Evolutionary conservation across 2,797 vertebrate genomes (phyloP), one percentile per base, ranked within the genome.

Genomic region (Rhyacichthys aspro): DNA sequence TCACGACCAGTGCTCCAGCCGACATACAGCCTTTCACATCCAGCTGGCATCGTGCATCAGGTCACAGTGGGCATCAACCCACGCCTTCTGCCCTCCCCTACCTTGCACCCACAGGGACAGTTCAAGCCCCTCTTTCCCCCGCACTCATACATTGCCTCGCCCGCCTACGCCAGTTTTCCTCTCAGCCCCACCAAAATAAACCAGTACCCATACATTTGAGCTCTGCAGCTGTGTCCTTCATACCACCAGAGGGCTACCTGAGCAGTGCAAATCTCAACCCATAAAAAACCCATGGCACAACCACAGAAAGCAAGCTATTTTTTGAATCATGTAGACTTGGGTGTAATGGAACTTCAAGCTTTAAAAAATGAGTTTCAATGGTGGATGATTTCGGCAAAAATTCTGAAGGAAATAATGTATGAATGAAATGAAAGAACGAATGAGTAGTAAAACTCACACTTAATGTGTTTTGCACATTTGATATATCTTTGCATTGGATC

Each of bases 391-490:
- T 70, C 78, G 74, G 84, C 72, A 82, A 82, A 76, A 81, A 79
- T 58, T 77, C 63, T 67, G 79, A 86, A 84, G 81, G 67, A 86
- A 87, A 79, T 74, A 84, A 81, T 74, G 88, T 85, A 74, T 87
- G 88, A 86, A 79, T 87, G 88, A 82, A 88, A 85, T 86, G 83
- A 86, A 81, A 79, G 84, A 83, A 86, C 85, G 88, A 86, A 90
- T 87, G 79, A 79, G 74, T 89, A 86, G 79, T 75, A 81, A 88
- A 90, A 95, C 90, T 96, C 94, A 96, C 94, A 96, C 95, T 96
- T 95, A 95, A 96, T 96, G 96, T 98, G 96, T 98, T 97, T 99
- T 99, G 96, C 97, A 99, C 97, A 98, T 98, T 98, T 98, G 95
- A 95, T 97, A 96, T 94, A 96, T 92, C 93, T 96, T 93, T 95